These are phyloP conservation scores for Ophraella communa DNA, from an alignment of 2,888 invertebrate genomes.

Conservation along the genomic window DNA sequence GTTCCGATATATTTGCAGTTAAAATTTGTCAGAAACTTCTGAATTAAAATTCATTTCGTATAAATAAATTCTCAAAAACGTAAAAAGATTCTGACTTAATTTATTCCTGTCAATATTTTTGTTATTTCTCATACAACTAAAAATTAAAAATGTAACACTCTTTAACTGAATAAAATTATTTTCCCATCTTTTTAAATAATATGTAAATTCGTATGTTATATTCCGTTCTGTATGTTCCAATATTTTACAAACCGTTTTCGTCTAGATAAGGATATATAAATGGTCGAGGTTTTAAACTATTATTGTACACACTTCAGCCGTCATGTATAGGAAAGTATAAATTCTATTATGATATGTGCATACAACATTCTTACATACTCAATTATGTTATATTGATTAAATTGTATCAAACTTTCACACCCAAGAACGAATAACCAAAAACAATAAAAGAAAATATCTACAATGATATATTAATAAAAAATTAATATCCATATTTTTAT, in stretches of 20 bases:
- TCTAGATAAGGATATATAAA: constrained; percentile 46
- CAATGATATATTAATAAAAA: not conserved
- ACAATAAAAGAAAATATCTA: too few relatives aligned
- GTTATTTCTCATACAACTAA: too few relatives aligned
- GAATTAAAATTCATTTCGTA: too few relatives aligned
- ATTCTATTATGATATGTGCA: constrained; percentile 61
- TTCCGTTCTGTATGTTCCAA: constrained; percentile 9
- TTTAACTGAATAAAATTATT: too few relatives aligned
- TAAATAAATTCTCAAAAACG: too few relatives aligned
- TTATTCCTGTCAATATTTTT: too few relatives aligned
- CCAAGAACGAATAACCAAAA: constrained; percentile 29
- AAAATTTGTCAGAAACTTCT: too few relatives aligned
- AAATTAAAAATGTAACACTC: too few relatives aligned
- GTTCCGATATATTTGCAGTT: too few relatives aligned
- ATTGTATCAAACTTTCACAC: constrained; percentile 17
- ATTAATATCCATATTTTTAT: not conserved
- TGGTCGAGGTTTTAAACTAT: constrained; percentile 54
- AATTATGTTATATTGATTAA: constrained; percentile 39
- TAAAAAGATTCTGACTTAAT: too few relatives aligned
- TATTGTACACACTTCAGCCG: constrained; percentile 55
- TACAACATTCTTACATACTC: constrained; percentile 55
- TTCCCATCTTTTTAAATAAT: too few relatives aligned
- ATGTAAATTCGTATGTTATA: too few relatives aligned
- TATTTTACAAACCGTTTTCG: constrained; percentile 44
- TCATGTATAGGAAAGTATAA: constrained; percentile 59